Percentiles rank a stretch among this genome's conserved stretches.
Evolutionary conservation across 2,888 invertebrate species (phyloP).

Genomic region (Pteria penguin): DNA sequence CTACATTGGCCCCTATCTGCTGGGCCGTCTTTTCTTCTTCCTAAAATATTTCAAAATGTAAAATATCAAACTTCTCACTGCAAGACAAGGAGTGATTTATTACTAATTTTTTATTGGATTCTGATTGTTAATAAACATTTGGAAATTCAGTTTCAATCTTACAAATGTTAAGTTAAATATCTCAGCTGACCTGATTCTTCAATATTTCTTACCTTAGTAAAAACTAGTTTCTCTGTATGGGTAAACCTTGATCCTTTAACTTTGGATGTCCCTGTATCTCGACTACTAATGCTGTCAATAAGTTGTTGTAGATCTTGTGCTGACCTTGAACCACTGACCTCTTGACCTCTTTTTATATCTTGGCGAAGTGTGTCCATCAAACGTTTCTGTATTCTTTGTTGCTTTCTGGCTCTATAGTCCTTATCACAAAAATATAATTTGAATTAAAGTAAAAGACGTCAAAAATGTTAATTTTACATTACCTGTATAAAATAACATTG

Average conservation of each 20-base stretch:
- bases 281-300: conserved; percentile 66
- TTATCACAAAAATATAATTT: conserved; percentile 42
- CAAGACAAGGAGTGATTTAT: no score
- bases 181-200: no score
- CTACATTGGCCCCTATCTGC: conserved; percentile 67
- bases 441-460: no score
- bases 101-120: no score
- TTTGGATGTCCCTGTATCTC: conserved; percentile 58
- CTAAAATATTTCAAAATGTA: no score
- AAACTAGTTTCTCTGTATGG: conserved; percentile 79
- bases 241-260: conserved; percentile 79
- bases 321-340: conserved; percentile 43
- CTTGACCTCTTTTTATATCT: conserved; percentile 65
- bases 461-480: no score
- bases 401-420: conserved; percentile 77
- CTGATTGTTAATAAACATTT: no score
- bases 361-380: conserved; percentile 76
- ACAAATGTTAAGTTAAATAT: no score
- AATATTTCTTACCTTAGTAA: conserved; percentile 73
- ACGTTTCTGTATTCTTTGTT: conserved; percentile 72
- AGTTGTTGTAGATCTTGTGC: conserved; percentile 69
- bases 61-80: no score
- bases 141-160: no score
- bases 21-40: conserved; percentile 74
- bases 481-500: no score